Evolutionary conservation across 2,797 vertebrate species (phyloP).

Genomic region (Allobates femoralis): DNA sequence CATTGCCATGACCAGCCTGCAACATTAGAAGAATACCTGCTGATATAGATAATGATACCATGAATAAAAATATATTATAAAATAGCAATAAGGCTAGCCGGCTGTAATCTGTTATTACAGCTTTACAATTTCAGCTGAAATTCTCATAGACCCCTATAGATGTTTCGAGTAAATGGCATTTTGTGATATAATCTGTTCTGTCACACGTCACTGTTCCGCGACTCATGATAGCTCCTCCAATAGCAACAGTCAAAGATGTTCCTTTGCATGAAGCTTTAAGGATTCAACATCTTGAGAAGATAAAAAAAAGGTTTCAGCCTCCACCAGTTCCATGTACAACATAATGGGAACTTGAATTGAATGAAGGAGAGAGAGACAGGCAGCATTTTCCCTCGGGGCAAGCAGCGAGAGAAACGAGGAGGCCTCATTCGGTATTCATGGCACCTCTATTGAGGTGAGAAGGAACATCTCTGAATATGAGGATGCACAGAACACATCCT

Average conservation of each 20-base stretch:
- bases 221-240: constrained; percentile 8
- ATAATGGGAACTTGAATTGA: constrained; percentile 62
- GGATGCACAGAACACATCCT: constrained; percentile 62
- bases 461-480: constrained; percentile 60
- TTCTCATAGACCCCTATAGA: not conserved
- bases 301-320: constrained; percentile 52
- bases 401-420: constrained; percentile 54
- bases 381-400: constrained; percentile 59
- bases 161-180: constrained; percentile 11
- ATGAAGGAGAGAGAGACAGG: constrained; percentile 56
- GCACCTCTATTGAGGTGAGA: constrained; percentile 62
- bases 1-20: not conserved
- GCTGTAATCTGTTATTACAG: not conserved
- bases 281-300: constrained; percentile 42
- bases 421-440: constrained; percentile 62
- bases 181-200: constrained; percentile 19
- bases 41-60: not conserved
- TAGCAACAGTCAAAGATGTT: constrained; percentile 20
- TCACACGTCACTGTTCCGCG: not conserved
- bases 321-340: constrained; percentile 59
- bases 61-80: not conserved
- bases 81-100: not conserved
- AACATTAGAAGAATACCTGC: not conserved
- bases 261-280: constrained; percentile 15
- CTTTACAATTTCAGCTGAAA: not conserved